Percentiles rank a stretch among this genome's conserved stretches.
These are phyloP conservation scores for Tragelaphus buxtoni DNA, from an alignment of 2,113 vertebrate species.

Conservation along the genomic window DNA sequence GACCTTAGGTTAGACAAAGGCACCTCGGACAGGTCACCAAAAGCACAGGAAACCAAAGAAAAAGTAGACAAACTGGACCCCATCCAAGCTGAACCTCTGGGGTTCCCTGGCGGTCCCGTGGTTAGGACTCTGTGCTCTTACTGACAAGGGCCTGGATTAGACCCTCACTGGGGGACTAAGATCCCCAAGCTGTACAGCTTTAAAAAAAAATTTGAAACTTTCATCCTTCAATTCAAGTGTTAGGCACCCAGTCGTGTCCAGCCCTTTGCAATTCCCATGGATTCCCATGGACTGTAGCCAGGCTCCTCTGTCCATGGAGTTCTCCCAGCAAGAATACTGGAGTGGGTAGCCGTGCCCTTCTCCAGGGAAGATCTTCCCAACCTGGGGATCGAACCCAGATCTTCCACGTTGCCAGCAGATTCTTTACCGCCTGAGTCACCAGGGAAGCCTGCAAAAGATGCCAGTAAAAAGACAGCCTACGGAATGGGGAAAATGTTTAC, in stretches of 20 bases:
- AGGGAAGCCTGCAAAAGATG: not conserved
- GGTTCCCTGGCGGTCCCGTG: not conserved
- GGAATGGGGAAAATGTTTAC: not conserved
- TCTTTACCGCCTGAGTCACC: not conserved
- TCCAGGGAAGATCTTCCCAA: not conserved
- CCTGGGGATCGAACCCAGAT: not conserved
- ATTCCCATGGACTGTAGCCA: not conserved
- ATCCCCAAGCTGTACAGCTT: not conserved
- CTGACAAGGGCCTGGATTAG: not conserved
- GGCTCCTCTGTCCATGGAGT: not conserved
- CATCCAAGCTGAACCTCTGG: not conserved
- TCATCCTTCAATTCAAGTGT: rapidly evolving
- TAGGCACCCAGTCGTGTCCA: not conserved
- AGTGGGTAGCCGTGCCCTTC: not conserved
- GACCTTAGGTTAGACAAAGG: no score
- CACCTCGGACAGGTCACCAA: not conserved
- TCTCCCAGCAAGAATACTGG: not conserved
- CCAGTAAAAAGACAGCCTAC: not conserved
- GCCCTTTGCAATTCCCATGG: not conserved
- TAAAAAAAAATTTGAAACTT: not conserved
- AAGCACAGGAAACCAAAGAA: not conserved
- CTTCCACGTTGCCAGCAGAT: not conserved
- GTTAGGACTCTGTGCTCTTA: not conserved
- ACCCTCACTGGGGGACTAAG: not conserved
- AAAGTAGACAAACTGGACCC: not conserved